A percentile compares a stretch with the other conserved stretches of the same genome.
Conservation (phyloP, 2,797 vertebrate genomes). For the Buceros bicornis region DNA sequence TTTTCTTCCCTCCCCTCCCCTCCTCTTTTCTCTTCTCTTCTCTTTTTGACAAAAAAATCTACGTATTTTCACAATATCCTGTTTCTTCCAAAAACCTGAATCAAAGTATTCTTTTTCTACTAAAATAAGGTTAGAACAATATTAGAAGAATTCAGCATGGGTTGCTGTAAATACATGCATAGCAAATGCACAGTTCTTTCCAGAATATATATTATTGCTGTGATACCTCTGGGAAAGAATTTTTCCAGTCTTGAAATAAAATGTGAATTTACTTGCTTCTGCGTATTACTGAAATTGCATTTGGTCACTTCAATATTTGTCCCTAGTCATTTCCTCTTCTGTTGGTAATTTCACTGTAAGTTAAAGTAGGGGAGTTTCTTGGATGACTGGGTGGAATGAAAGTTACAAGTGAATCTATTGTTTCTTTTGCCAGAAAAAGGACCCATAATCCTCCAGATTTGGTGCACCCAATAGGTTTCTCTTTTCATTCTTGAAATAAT, state of each 20-base stretch:
- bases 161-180: not conserved
- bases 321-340: not conserved
- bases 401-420: not conserved
- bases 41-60: not conserved
- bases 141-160: not conserved
- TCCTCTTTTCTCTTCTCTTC: too few species aligned
- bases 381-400: not conserved
- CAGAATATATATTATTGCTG: not conserved
- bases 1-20: not conserved
- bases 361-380: not conserved
- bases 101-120: not conserved
- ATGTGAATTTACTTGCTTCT: fast-evolving
- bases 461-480: not conserved
- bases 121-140: not conserved
- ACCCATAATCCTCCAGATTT: not conserved
- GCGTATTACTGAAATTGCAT: not conserved
- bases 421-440: not conserved
- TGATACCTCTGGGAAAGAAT: not conserved
- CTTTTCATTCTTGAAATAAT: not conserved
- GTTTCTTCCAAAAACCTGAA: not conserved
- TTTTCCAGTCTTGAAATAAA: not conserved
- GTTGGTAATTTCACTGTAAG: not conserved
- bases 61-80: not conserved
- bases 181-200: not conserved
- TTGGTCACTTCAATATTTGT: not conserved